These are phyloP conservation scores for Gorsachius goisagi DNA, from an alignment of 2,113 vertebrate species.

Conservation along the genomic window DNA sequence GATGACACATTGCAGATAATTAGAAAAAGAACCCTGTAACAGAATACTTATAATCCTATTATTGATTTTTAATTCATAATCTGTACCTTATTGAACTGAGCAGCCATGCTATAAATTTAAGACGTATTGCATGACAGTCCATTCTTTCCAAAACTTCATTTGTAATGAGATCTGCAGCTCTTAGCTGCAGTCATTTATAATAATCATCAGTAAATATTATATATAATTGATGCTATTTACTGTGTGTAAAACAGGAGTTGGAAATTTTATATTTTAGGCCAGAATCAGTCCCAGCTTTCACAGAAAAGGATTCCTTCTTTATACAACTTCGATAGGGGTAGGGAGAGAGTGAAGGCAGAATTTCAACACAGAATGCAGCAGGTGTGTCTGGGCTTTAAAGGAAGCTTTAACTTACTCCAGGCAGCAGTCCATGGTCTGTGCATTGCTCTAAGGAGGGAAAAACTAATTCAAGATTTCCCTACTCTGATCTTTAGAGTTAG, in stretches of 20 bases:
- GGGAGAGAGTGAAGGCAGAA: background rate
- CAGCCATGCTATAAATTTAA: conserved; percentile 37
- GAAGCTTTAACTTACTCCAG: background rate
- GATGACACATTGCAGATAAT: conserved; percentile 44
- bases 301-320: background rate
- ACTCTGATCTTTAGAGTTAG: background rate
- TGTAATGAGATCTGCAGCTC: background rate
- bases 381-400: background rate
- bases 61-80: conserved; percentile 51
- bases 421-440: background rate
- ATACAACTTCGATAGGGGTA: background rate
- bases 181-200: background rate
- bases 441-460: background rate
- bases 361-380: background rate
- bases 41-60: conserved; percentile 6
- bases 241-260: background rate
- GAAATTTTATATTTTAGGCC: background rate
- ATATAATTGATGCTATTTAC: background rate
- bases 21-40: conserved; percentile 19
- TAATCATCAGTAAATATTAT: background rate
- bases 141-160: conserved; percentile 22
- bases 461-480: background rate
- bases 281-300: background rate
- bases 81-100: background rate
- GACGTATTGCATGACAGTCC: background rate